phyloP scores from a whole-genome alignment of 2,888 invertebrate genomes.

The Spisula solida region DNA sequence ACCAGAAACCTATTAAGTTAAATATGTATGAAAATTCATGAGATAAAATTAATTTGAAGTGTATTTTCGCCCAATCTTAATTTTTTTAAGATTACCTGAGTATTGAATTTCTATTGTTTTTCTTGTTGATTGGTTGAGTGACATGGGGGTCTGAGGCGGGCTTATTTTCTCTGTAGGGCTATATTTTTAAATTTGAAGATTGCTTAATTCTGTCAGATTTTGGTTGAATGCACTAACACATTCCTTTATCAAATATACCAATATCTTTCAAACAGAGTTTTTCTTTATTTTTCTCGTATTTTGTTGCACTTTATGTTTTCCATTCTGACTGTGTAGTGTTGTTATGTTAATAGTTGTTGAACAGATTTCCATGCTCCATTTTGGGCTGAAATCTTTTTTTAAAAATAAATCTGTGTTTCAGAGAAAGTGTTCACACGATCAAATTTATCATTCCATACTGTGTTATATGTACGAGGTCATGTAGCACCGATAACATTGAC shows the following conservation, averaged over 20 bases:
- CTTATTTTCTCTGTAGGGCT: no score
- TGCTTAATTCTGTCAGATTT: neutral
- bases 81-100: no score
- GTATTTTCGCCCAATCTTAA: no score
- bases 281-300: neutral
- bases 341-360: neutral
- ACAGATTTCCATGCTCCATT: no score
- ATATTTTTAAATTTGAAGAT: neutral
- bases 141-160: no score
- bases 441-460: constrained; percentile 22
- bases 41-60: no score
- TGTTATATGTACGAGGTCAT: neutral
- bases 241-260: neutral
- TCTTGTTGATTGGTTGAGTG: no score
- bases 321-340: neutral
- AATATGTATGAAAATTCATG: no score
- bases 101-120: no score
- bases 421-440: constrained; percentile 4
- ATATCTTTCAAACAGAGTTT: neutral
- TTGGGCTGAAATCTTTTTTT: no score
- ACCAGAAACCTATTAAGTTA: no score
- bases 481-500: neutral
- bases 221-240: neutral
- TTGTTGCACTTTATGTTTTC: neutral
- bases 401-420: neutral